Evolutionary conservation across 2,888 invertebrate genomes (phyloP).

Genomic region (Conomelus anceps): DNA sequence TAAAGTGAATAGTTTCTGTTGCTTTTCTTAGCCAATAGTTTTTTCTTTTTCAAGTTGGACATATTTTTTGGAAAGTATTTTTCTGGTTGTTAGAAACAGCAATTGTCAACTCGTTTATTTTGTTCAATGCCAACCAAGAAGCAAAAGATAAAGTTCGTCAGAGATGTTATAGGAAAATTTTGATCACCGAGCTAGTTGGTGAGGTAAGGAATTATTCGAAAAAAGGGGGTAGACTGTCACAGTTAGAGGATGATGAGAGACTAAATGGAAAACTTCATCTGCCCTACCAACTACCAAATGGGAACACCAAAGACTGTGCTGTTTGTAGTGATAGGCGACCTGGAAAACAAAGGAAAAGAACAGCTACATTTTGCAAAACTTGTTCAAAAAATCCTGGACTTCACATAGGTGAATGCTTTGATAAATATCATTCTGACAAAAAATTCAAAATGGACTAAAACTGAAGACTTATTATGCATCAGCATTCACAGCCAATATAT

Average conservation of each 20-base stretch:
- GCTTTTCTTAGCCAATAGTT: too few relatives aligned
- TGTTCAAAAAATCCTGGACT: neutral
- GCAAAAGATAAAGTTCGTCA: neutral
- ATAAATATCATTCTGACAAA: neutral
- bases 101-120: too few relatives aligned
- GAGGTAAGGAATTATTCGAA: neutral
- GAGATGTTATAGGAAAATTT: neutral
- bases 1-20: too few relatives aligned
- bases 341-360: neutral
- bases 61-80: too few relatives aligned
- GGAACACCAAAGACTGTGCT: neutral
- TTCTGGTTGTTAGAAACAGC: too few relatives aligned
- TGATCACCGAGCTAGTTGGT: neutral
- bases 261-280: slow-evolving; percentile 1
- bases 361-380: neutral
- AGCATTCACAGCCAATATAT: too few relatives aligned
- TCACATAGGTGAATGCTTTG: neutral
- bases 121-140: too few relatives aligned
- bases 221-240: neutral
- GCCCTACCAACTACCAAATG: neutral
- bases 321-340: neutral
- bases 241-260: neutral
- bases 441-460: too few relatives aligned
- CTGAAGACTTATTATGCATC: too few relatives aligned
- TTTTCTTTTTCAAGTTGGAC: too few relatives aligned